These are phyloP conservation scores for Petrocephalus microphthalmus DNA, from an alignment of 2,113 vertebrate species.

Conservation along the genomic window DNA sequence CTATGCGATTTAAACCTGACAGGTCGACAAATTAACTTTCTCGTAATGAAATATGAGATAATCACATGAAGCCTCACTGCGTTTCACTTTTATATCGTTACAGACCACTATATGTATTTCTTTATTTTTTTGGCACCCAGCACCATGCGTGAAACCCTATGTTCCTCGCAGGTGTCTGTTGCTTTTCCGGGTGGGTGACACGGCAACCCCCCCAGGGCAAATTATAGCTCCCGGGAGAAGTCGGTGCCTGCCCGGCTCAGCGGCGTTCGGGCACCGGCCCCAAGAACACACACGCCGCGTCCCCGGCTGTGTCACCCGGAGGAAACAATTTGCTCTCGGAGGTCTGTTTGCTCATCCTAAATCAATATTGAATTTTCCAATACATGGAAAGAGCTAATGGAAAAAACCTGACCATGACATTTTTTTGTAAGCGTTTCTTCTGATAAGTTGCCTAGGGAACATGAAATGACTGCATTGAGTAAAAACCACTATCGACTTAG, in stretches of 20 bases:
- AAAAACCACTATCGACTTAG: neutral
- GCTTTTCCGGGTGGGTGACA: neutral
- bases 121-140: neutral
- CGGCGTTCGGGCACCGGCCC: neutral
- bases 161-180: neutral
- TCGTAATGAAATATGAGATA: neutral
- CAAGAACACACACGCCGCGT: neutral
- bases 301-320: neutral
- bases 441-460: conserved; percentile 4
- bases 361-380: conserved; percentile 6
- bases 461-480: neutral
- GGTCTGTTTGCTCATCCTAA: neutral
- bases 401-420: neutral
- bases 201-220: neutral
- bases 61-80: neutral
- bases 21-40: neutral
- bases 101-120: neutral
- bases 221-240: neutral
- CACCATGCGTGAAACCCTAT: neutral
- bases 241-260: neutral
- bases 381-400: conserved; percentile 7
- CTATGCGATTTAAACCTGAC: neutral
- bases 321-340: neutral
- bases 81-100: neutral
- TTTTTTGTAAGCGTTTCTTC: conserved; percentile 6